A percentile compares a stretch with the other conserved stretches of the same genome.
These are phyloP conservation scores for Cyclargus thomasi DNA, from an alignment of 1,140 invertebrate genomes.

Conservation along the genomic window DNA sequence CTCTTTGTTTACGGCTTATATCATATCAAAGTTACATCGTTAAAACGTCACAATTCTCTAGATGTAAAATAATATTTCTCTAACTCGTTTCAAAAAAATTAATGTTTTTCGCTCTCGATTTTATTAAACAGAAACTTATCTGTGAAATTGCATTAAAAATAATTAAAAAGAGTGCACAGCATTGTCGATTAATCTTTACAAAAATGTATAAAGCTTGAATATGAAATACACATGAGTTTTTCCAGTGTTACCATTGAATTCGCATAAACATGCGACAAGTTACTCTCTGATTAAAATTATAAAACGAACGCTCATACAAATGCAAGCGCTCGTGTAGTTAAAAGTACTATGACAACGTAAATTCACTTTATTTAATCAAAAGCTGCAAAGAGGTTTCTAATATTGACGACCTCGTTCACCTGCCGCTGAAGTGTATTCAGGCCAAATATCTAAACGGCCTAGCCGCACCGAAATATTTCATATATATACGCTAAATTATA, in stretches of 20 bases:
- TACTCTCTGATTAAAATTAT: neutral
- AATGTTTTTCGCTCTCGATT: no score
- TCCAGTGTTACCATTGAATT: neutral
- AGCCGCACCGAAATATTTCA: neutral
- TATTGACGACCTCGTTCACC: neutral
- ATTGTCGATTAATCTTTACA: neutral
- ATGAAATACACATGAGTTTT: neutral
- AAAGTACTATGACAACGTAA: neutral
- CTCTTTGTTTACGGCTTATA: neutral
- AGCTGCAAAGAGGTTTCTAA: neutral
- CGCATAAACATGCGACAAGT: neutral
- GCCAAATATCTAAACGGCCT: neutral
- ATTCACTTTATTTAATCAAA: conserved; percentile 8
- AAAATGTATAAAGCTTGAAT: no score
- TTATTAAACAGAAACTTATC: no score
- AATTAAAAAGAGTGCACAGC: neutral
- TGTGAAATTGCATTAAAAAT: no score
- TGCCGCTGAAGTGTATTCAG: neutral
- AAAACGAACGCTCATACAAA: neutral
- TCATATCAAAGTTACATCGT: neutral
- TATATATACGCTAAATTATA: neutral
- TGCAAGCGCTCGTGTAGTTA: neutral
- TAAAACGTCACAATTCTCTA: no score
- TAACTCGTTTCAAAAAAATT: no score
- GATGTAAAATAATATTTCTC: no score